These are phyloP conservation scores for Adelges cooleyi DNA, from an alignment of 1,140 invertebrate genomes.

Conservation along the genomic window DNA sequence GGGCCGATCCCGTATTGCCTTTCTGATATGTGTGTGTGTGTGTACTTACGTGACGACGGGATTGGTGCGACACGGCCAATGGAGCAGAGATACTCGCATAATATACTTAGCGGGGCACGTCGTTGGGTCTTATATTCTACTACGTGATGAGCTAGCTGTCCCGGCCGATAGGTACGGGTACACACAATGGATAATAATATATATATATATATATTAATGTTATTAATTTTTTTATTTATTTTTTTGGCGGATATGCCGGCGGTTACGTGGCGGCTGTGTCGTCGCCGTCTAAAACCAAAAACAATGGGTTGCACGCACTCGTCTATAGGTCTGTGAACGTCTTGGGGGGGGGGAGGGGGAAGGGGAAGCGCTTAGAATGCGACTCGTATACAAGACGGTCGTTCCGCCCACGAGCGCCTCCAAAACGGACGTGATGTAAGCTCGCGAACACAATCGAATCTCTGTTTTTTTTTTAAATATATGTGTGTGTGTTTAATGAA, in stretches of 20 bases:
- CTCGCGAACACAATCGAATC: conserved; percentile 21
- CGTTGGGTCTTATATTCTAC: too few relatives aligned
- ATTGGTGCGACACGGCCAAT: background rate
- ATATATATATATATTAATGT: background rate
- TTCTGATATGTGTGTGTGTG: background rate
- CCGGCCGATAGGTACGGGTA: too few relatives aligned
- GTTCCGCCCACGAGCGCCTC: conserved; percentile 25
- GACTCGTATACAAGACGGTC: background rate
- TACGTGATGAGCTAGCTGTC: too few relatives aligned
- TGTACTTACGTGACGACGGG: background rate
- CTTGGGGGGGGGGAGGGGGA: background rate
- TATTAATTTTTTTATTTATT: background rate
- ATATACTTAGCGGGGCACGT: background rate
- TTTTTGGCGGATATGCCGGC: conserved; percentile 19
- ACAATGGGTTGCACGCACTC: conserved; percentile 1
- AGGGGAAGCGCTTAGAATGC: background rate
- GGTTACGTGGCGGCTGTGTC: conserved; percentile 7
- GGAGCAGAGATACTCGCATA: background rate
- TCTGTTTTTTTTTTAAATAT: background rate
- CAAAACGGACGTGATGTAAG: conserved; percentile 21
- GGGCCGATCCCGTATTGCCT: background rate
- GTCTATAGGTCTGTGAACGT: background rate
- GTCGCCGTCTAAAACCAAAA: background rate
- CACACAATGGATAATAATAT: too few relatives aligned
- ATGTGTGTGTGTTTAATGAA: too few relatives aligned